Base-by-base conservation (phyloP, 2,888 invertebrate species). In the Axea sp. region DNA sequence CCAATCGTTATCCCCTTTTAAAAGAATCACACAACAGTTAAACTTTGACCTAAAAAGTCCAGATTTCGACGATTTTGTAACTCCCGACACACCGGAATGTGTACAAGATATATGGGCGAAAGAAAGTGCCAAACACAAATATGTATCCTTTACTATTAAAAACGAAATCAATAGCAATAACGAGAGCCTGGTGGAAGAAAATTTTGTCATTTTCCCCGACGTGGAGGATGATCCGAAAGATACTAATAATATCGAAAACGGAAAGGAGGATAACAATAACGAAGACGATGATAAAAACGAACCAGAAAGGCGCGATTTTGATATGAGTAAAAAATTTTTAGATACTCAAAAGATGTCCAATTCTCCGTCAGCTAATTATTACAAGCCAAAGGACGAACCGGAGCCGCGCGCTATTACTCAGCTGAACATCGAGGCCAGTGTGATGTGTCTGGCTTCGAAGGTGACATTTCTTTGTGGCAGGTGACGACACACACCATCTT, bases 371-470 rank as follows among this genome's bases (percentile, higher is more conserved):
- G 93, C 93, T 0, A 93, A 94, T 87, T 94, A 93, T 84, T 94
- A 94, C 83, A 92, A 93, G 72, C 93, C 93, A 0, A 93, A 93
- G 0, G 94, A 94, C 81, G 94, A 94, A 81, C 94, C 94, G 0
- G 95, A 95, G 82, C 95, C 95, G 0, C 93, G 94, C 91, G 96
- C 96, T 85, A 89, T 96, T 68, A 95, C 95, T 0, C 93, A 95
- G 80, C 87, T 96, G 28, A 96, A 96, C 83, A 94, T 95, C 51
- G 95, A 96, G 88, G 96, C 95, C 0, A 94, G 95, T 81, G 92
- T 95, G 3, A 94, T 96, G 91, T 95, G 95, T 86, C 89, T 96
- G 73, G 93, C 94, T 14, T 94, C 94, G 78, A 95, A 95, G 88
- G 92, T 94, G 0, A 95, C 95, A 82, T 94, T 93, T 85, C 88